phyloP scores from a whole-genome alignment of 2,113 vertebrate species.

The Erythrocercus mccallii region DNA sequence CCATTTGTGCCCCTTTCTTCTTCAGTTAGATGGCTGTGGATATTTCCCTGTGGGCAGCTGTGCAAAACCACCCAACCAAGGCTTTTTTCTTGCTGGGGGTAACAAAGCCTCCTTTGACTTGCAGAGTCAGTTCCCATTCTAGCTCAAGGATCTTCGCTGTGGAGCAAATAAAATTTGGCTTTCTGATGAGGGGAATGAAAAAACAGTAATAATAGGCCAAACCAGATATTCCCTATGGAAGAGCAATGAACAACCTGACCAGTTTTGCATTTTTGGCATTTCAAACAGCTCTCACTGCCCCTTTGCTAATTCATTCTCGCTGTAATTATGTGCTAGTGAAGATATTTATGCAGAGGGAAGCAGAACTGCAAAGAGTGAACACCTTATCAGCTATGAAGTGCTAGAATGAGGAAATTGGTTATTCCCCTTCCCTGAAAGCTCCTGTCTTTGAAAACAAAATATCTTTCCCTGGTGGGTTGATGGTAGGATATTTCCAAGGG shows the following conservation, averaged over 20 bases:
- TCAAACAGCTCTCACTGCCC: background rate
- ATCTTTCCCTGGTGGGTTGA: background rate
- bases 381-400: background rate
- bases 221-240: background rate
- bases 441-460: background rate
- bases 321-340: background rate
- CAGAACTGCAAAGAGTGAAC: background rate
- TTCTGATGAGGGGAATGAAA: background rate
- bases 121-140: background rate
- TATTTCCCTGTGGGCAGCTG: accelerated
- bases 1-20: background rate
- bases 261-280: background rate
- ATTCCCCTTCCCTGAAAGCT: background rate
- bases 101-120: background rate
- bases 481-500: background rate
- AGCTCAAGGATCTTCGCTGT: background rate
- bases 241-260: background rate
- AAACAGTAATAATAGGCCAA: background rate
- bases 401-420: background rate
- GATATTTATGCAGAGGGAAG: background rate
- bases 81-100: background rate
- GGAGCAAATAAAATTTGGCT: background rate
- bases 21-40: background rate
- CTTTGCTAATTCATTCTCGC: background rate
- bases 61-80: background rate